These are phyloP conservation scores for Lucinisca nassula DNA, from an alignment of 2,888 invertebrate genomes.

Conservation along the genomic window DNA sequence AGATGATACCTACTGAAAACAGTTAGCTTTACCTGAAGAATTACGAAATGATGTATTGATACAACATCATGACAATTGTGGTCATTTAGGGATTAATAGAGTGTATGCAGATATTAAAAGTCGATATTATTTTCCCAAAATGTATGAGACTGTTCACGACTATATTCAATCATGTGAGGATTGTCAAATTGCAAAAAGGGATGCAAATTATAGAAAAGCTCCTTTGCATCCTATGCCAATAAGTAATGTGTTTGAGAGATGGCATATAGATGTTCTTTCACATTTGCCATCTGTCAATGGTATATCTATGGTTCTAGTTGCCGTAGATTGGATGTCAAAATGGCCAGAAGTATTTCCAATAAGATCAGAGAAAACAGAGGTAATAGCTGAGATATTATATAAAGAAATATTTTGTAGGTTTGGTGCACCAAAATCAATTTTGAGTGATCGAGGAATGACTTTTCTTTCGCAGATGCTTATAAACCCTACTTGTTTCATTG, in stretches of 20 bases:
- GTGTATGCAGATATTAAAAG: slow-evolving; percentile 21
- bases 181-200: slow-evolving; percentile 39
- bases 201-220: neutral
- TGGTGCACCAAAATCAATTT: neutral
- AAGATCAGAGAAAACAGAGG: neutral
- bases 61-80: slow-evolving; percentile 33
- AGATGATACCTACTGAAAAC: slow-evolving; percentile 3
- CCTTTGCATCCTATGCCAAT: slow-evolving; percentile 1
- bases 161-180: slow-evolving; percentile 48
- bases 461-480: neutral
- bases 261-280: neutral
- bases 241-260: neutral
- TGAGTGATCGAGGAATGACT: neutral
- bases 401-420: neutral
- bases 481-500: too few species aligned
- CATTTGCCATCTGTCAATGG: neutral
- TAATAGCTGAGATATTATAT: neutral
- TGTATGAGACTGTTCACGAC: slow-evolving; percentile 38
- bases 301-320: neutral
- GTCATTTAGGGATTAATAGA: slow-evolving; percentile 34
- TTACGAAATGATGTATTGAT: slow-evolving; percentile 21
- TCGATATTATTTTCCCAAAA: slow-evolving; percentile 35
- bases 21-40: slow-evolving; percentile 32
- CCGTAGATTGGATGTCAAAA: neutral
- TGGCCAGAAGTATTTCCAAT: neutral